Base-by-base conservation (phyloP, 2,113 vertebrate species). In the pig (Sus scrofa) region DNA sequence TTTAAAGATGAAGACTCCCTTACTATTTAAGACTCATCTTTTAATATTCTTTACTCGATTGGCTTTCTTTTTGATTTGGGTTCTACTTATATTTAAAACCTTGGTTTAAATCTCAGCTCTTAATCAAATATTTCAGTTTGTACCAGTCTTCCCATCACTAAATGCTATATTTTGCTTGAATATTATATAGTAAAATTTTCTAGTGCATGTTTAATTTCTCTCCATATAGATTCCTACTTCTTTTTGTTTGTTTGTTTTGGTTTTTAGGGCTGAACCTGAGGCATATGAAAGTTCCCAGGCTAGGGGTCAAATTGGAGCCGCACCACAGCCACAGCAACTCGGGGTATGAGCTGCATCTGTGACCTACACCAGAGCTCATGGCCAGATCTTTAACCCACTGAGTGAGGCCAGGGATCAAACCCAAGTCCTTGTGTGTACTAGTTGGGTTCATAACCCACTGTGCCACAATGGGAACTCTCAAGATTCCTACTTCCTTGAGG, bases 31-130 rank as follows among this genome's bases (percentile, higher is more conserved):
- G 34, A 67, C 11, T 32, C 52, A 39, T 19, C 32, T 94, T 75
- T 94, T 88, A 78, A 56, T 96, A 22, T 79, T 85, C 3, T 85
- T 90, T 73, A 84, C 67, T 74, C 13, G 30, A 20, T 70, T 93
- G 67, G 13, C 54, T 65, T 93, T 19, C 60, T 60, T 93, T 91
- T 44, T 77, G 10, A 77, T 94, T 56, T 84, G 30, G 6, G 24
- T 44, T 93, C 58, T 44, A 71, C 86, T 87, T 71, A 68, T 63
- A 86, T 95, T 65, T 8, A 86, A 30, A 86, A 68, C 27, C 8
- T 73, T 67, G 67, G 30, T 34, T 65, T 81, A 82, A 73, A 14
- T 82, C 60, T 30, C 30, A 95, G 67, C 32, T 77, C 26, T 94
- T 87, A 77, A 0, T 71, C 63, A 78, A 27, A 56, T 58, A 50